Conservation (phyloP, 64 coral and sea anemone genomes). For the Dendronephthya gigantea region DNA sequence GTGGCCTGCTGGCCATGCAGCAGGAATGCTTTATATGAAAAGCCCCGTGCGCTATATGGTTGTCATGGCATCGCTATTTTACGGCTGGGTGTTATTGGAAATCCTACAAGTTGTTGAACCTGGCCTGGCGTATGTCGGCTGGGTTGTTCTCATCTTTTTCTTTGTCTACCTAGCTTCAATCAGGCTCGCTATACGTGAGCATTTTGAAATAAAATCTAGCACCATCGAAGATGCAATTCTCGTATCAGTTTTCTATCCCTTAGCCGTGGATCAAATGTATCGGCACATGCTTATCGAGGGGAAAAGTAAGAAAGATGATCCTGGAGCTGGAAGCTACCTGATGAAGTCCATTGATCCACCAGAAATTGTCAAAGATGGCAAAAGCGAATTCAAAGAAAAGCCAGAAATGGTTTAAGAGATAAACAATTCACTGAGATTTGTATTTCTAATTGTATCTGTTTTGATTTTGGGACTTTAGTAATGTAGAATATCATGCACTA, state of each 20-base stretch:
- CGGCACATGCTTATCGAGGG: neutral
- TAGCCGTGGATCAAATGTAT: neutral
- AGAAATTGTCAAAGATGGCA: neutral
- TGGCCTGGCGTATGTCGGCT: slow-evolving; percentile 22
- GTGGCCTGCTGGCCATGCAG: slow-evolving; percentile 31
- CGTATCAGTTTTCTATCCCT: neutral
- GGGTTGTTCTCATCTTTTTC: slow-evolving; percentile 24
- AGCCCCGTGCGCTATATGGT: slow-evolving; percentile 27
- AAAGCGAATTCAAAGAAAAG: neutral
- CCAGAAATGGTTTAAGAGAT: no score
- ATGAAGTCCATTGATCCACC: neutral
- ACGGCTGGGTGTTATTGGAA: slow-evolving; percentile 16
- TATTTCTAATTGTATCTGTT: no score
- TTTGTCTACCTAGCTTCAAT: slow-evolving; percentile 27
- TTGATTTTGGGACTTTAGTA: no score
- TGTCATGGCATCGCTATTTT: slow-evolving; percentile 37
- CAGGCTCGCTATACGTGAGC: neutral
- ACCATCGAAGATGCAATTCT: neutral
- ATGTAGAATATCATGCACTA: no score
- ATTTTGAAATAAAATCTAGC: neutral
- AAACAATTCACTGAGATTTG: no score
- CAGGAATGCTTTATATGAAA: neutral
- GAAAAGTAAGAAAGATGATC: neutral
- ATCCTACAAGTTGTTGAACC: neutral
- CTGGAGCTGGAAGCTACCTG: neutral